Evolutionary conservation across 2,113 vertebrate genomes (phyloP).

Genomic region (Ochotona curzoniae): DNA sequence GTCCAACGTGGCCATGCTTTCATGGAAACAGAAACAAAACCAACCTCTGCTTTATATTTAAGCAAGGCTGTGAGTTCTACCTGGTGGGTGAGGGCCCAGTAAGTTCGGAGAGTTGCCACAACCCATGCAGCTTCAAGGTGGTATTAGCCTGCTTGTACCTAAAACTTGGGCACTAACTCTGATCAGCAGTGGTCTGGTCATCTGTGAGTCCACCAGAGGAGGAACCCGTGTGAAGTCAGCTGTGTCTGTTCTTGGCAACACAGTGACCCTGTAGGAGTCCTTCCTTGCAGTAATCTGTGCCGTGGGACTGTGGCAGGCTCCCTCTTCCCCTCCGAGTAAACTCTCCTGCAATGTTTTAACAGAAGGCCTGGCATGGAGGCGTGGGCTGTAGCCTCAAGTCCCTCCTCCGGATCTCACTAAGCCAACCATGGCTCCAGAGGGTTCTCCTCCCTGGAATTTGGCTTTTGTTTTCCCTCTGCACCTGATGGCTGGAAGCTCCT

Average conservation of each 20-base stretch:
- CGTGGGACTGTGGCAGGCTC: fast-evolving
- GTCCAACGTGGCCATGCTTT: background rate
- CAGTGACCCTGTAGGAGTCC: fast-evolving
- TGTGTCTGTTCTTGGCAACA: background rate
- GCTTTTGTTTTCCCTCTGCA: no score
- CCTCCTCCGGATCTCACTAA: background rate
- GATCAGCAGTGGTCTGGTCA: background rate
- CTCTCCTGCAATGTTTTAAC: fast-evolving
- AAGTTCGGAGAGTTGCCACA: background rate
- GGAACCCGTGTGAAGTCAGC: background rate
- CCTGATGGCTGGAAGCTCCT: background rate
- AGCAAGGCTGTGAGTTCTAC: background rate
- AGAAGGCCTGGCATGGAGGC: no score
- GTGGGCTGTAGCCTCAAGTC: fast-evolving
- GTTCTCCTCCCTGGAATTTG: background rate
- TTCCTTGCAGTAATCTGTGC: background rate
- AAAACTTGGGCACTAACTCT: background rate
- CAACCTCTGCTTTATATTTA: background rate
- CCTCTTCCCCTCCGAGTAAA: background rate
- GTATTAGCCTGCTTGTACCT: background rate
- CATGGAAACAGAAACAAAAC: background rate
- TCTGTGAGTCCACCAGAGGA: background rate
- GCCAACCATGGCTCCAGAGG: background rate
- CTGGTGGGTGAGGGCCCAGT: background rate
- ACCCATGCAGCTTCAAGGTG: background rate